phyloP scores from a whole-genome alignment of 2,888 invertebrate genomes.

The Standfussiana lucernea region DNA sequence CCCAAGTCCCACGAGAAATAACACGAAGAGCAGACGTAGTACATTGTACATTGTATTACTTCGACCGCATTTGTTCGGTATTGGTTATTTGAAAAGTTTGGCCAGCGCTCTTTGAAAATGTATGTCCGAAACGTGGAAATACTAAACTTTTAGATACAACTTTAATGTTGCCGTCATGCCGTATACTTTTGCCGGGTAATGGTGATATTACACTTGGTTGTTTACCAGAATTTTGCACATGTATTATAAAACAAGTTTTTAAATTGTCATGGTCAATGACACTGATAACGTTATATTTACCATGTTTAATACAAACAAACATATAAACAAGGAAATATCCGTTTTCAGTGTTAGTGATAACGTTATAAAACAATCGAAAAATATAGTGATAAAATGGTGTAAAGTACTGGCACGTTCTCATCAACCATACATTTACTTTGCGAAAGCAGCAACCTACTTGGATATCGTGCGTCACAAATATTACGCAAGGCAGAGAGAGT shows the following conservation, averaged over 20 bases:
- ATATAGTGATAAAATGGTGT: too few species aligned
- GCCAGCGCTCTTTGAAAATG: constrained; percentile 5
- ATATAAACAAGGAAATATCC: too few species aligned
- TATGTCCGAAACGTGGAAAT: constrained; percentile 14
- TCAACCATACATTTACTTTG: too few species aligned
- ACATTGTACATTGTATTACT: constrained; percentile 47
- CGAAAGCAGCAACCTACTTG: too few species aligned
- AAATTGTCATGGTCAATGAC: too few species aligned
- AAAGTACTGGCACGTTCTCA: too few species aligned
- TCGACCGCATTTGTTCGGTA: constrained; percentile 46
- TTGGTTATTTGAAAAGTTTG: constrained; percentile 37
- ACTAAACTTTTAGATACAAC: constrained; percentile 9
- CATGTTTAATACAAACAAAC: too few species aligned
- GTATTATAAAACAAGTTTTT: too few species aligned
- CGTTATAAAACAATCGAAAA: neutral
- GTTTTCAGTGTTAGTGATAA: too few species aligned
- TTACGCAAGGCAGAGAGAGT: too few species aligned
- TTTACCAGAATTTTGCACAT: neutral
- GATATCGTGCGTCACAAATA: too few species aligned
- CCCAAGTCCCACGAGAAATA: constrained; percentile 60
- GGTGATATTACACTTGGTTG: neutral
- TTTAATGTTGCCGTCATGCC: neutral
- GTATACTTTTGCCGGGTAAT: neutral
- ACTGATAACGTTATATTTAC: too few species aligned
- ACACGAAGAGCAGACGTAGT: constrained; percentile 47